Evolutionary conservation across 53 echinoderm and acorn worm species (phyloP).

Genomic region (Stichopus horrens): DNA sequence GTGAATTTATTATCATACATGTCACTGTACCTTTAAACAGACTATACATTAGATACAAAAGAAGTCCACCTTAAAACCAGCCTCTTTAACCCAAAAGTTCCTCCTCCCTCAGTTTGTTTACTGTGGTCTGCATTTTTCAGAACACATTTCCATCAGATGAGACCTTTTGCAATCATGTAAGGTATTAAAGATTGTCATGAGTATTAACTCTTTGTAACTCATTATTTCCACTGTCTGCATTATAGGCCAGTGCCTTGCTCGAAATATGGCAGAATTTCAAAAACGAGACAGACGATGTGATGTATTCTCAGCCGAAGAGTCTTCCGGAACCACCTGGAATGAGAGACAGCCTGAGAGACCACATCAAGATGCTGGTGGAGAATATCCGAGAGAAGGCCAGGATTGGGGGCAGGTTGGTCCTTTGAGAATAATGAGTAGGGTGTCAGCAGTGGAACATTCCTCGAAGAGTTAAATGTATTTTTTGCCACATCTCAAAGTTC

Average conservation of each 20-base stretch:
- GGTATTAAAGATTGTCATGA: too few species aligned
- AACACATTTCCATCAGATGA: too few species aligned
- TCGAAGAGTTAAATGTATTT: too few species aligned
- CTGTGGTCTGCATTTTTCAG: not conserved
- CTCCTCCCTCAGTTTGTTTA: not conserved
- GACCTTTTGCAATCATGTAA: too few species aligned
- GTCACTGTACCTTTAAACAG: not conserved
- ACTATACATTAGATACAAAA: not conserved
- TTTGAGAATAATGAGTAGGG: not conserved
- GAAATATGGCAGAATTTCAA: slow-evolving; percentile 92
- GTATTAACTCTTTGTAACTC: not conserved
- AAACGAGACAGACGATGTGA: slow-evolving; percentile 58
- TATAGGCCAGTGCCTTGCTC: slow-evolving; percentile 80
- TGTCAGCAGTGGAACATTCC: not conserved
- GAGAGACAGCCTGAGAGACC: slow-evolving; percentile 74
- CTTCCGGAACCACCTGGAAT: slow-evolving; percentile 89
- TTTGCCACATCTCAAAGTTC: too few species aligned
- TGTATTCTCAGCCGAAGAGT: slow-evolving; percentile 11
- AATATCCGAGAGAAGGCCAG: slow-evolving; percentile 73
- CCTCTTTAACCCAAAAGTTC: not conserved
- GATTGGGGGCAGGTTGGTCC: not conserved
- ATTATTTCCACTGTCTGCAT: slow-evolving; percentile 11
- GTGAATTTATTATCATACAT: not conserved
- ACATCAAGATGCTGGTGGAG: slow-evolving; percentile 82
- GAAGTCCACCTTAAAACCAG: not conserved